These are phyloP conservation scores for Actenoides hombroni DNA, from an alignment of 2,113 vertebrate genomes.

Conservation along the genomic window DNA sequence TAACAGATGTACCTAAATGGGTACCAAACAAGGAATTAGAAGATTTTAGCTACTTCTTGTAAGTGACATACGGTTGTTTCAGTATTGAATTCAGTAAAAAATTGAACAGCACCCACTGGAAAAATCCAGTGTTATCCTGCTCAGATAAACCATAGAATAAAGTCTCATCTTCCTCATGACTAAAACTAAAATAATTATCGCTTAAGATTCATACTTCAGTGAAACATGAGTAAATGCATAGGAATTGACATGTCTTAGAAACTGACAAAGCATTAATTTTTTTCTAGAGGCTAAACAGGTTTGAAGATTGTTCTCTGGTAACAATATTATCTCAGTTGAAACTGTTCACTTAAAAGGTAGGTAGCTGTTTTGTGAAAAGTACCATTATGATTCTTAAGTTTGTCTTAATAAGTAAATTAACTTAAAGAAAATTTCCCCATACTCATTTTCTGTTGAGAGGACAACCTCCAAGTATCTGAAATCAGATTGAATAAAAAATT, in stretches of 20 bases:
- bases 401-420: background rate
- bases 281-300: background rate
- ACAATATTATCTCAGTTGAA: background rate
- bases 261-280: background rate
- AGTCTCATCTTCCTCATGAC: background rate
- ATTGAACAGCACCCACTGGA: rapidly evolving
- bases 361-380: background rate
- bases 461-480: background rate
- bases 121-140: background rate
- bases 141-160: background rate
- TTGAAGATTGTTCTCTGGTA: background rate
- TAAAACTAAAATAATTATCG: background rate
- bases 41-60: background rate
- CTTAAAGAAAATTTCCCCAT: background rate
- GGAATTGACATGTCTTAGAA: background rate
- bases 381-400: background rate
- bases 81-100: background rate
- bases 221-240: background rate
- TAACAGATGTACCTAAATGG: constrained; percentile 89
- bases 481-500: background rate
- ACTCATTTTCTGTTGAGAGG: background rate
- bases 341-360: background rate
- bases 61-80: background rate
- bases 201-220: background rate
- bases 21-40: background rate